These are phyloP conservation scores for Tortrix viridana DNA, from an alignment of 2,888 invertebrate genomes.

Conservation along the genomic window DNA sequence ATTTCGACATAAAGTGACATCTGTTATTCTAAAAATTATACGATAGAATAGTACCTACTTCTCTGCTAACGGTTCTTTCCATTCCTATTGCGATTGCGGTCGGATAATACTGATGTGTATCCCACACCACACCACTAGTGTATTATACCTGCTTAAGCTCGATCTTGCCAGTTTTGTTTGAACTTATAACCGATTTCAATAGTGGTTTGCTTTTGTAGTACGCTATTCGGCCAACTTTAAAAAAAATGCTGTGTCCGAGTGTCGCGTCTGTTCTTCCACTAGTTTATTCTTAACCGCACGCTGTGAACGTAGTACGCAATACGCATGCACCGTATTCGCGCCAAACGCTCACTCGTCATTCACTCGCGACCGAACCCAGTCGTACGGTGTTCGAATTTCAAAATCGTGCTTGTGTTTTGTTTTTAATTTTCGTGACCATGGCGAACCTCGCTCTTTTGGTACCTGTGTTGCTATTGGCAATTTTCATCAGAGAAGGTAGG, in stretches of 20 bases:
- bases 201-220: too few relatives aligned
- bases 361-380: conserved; percentile 56
- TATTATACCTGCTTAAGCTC: too few relatives aligned
- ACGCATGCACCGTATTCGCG: conserved; percentile 49
- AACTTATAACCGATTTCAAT: too few relatives aligned
- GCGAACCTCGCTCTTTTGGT: conserved; percentile 67
- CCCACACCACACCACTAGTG: too few relatives aligned
- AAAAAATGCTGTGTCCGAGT: not conserved
- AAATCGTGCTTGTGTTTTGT: conserved; percentile 49
- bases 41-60: too few relatives aligned
- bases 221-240: not conserved
- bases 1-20: too few relatives aligned
- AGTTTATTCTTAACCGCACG: conserved; percentile 7
- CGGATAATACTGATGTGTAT: too few relatives aligned
- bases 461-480: conserved; percentile 69
- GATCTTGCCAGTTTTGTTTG: too few relatives aligned
- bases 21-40: too few relatives aligned
- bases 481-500: conserved; percentile 72
- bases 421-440: conserved; percentile 55
- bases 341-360: conserved; percentile 61
- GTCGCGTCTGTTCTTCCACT: conserved; percentile 7
- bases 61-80: too few relatives aligned
- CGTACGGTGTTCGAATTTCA: conserved; percentile 43
- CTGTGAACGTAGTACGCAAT: conserved; percentile 43
- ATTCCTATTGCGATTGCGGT: too few relatives aligned